Base-by-base conservation (phyloP, 2,797 vertebrate species). In the Furcifer pardalis region DNA sequence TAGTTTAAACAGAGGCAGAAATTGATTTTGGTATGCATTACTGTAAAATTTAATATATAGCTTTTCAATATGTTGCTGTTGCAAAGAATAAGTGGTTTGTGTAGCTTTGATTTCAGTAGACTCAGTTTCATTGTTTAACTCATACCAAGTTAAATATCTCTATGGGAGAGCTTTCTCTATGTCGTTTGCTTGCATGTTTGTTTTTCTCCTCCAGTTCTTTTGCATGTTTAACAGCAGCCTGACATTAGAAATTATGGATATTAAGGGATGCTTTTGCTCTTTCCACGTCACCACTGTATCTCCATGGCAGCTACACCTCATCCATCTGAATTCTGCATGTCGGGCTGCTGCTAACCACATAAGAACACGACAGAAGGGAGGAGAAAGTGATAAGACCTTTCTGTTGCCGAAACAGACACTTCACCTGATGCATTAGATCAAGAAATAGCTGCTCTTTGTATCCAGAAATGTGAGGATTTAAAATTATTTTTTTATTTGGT, bases 71-170 rank as follows among this genome's bases (percentile, higher is more conserved):
- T 12, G 0, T 52, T 69, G 72, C 49, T 49, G 35, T 81, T 40
- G 89, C 88, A 77, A 78, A 27, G 32, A 86, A 74, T 68, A 19
- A 90, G 83, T 86, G 72, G 63, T 25, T 85, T 25, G 46, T 23
- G 68, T 7, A 88, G 81, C 62, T 13, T 6, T 40, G 32, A 62
- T 37, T 19, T 27, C 32, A 44, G 25, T 25, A 35, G 52, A 25
- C 9, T 44, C n/a, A 13, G n/a, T 52, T 44, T 25, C 21, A 40
- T 40, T 56, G 52, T 56, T 23, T 40, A 27, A 71, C 40, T 42
- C 40, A 42, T 19, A 30, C 10, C 21, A 71, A 12, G 40, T 71
- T 66, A 59, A 56, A 83, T 30, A 66, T 17, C 56, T 56, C 17
- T 56, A 15, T 30, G 9, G 12, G 30, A 17, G 5, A 5, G 19